phyloP scores from a whole-genome alignment of 2,888 invertebrate species.

The Tetragonisca angustula region DNA sequence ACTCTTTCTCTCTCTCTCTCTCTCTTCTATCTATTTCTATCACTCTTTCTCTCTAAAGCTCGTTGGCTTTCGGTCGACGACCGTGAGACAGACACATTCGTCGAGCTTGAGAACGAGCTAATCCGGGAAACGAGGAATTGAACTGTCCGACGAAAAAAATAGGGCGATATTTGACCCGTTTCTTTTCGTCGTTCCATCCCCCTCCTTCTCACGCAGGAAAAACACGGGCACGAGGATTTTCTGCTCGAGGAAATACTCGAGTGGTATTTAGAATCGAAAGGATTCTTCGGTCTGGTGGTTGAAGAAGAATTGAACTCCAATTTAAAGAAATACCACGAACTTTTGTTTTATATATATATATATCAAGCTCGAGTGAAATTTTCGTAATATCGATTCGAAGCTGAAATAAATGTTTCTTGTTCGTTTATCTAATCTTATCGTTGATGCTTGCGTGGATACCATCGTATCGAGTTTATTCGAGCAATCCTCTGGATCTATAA shows the following conservation, averaged over 20 bases:
- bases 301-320: not conserved
- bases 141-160: constrained; percentile 3
- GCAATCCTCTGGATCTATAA: constrained; percentile 2
- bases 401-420: constrained; percentile 57
- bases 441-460: constrained; percentile 18
- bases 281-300: not conserved
- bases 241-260: not conserved
- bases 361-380: constrained; percentile 36
- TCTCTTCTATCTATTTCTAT: not conserved
- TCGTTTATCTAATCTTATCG: constrained; percentile 71
- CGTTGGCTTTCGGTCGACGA: not conserved
- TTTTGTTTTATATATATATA: too few relatives aligned
- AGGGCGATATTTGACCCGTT: not conserved
- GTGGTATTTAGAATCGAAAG: not conserved
- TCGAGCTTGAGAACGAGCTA: constrained; percentile 19
- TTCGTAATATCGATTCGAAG: constrained; percentile 59
- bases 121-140: constrained; percentile 26
- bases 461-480: constrained; percentile 4
- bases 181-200: not conserved
- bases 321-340: not conserved
- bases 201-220: not conserved
- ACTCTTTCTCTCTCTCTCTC: not conserved
- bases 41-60: not conserved
- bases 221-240: not conserved
- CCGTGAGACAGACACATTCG: constrained; percentile 30